Evolutionary conservation across 2,113 vertebrate species (phyloP).

Genomic region (Nibea coibor): DNA sequence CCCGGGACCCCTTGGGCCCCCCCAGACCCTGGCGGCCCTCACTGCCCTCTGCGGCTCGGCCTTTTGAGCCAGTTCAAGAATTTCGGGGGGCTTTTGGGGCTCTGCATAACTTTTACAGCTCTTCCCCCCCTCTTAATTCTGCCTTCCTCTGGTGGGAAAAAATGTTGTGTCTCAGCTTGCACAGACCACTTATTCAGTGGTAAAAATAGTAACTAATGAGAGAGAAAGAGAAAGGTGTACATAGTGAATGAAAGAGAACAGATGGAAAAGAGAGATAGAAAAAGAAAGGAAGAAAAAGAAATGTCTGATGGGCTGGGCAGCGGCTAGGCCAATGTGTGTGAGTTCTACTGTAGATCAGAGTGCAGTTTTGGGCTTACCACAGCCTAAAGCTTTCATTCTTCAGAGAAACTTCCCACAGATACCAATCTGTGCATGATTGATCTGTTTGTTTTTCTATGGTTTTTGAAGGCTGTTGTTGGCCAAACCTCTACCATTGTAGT

Average conservation of each 20-base stretch:
- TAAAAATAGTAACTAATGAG: slow-evolving; percentile 64
- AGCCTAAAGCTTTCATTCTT: slow-evolving; percentile 13
- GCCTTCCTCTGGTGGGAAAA: slow-evolving; percentile 69
- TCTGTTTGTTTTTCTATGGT: slow-evolving; percentile 8
- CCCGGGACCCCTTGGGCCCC: slow-evolving; percentile 58
- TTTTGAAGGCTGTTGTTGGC: slow-evolving; percentile 10
- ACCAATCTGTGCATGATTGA: slow-evolving; percentile 8
- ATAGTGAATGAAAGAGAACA: slow-evolving; percentile 9
- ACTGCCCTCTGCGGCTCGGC: slow-evolving; percentile 62
- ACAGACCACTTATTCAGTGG: slow-evolving; percentile 52
- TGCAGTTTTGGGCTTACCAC: slow-evolving; percentile 3
- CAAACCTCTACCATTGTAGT: neutral
- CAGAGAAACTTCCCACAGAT: slow-evolving; percentile 29
- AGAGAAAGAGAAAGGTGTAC: slow-evolving; percentile 27
- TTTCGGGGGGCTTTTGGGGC: slow-evolving; percentile 72
- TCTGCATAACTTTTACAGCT: slow-evolving; percentile 73
- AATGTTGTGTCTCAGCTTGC: slow-evolving; percentile 60
- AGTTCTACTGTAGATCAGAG: slow-evolving; percentile 17
- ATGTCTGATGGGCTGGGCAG: slow-evolving; percentile 21
- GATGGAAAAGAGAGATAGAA: neutral
- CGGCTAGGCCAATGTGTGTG: slow-evolving; percentile 6
- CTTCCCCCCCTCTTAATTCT: slow-evolving; percentile 46
- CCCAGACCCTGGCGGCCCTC: slow-evolving; percentile 63
- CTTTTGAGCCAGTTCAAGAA: slow-evolving; percentile 83
- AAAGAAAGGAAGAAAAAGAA: slow-evolving; percentile 4